phyloP scores from a whole-genome alignment of 2,113 vertebrate genomes.

The Eira barbara region DNA sequence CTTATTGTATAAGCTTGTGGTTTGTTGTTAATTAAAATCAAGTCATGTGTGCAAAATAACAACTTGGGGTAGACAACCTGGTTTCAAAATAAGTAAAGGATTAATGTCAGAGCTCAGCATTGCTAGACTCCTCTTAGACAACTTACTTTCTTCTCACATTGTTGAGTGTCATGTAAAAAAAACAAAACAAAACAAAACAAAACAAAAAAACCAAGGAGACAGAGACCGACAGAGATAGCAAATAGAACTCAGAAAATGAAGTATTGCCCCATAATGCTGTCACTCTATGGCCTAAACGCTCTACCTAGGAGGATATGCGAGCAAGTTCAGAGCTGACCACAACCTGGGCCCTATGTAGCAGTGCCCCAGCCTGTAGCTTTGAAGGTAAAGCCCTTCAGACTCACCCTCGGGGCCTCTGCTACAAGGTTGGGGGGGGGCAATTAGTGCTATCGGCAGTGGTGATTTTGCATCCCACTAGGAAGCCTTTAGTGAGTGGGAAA shows the following conservation, averaged over 20 bases:
- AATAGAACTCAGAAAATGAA: background rate
- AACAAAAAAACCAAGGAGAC: background rate
- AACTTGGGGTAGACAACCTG: background rate
- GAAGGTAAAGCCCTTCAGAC: background rate
- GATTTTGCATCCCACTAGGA: background rate
- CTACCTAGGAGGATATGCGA: too few relatives aligned
- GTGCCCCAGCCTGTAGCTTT: background rate
- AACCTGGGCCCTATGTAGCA: background rate
- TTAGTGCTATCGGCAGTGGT: background rate
- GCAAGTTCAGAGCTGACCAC: background rate
- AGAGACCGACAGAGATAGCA: background rate
- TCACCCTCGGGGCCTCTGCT: too few relatives aligned
- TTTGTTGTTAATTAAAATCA: constrained; percentile 38
- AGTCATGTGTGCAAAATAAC: constrained; percentile 2
- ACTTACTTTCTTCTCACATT: background rate
- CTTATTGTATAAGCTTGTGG: background rate
- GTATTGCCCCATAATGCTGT: background rate
- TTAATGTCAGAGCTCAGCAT: background rate
- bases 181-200: background rate
- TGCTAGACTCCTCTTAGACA: background rate
- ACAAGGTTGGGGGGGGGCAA: background rate
- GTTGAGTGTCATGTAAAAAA: background rate
- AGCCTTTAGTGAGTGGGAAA: background rate
- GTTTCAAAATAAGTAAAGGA: background rate
- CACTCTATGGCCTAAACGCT: background rate